Base-by-base conservation (phyloP, 2,113 vertebrate species). In the Grammomys surdaster region DNA sequence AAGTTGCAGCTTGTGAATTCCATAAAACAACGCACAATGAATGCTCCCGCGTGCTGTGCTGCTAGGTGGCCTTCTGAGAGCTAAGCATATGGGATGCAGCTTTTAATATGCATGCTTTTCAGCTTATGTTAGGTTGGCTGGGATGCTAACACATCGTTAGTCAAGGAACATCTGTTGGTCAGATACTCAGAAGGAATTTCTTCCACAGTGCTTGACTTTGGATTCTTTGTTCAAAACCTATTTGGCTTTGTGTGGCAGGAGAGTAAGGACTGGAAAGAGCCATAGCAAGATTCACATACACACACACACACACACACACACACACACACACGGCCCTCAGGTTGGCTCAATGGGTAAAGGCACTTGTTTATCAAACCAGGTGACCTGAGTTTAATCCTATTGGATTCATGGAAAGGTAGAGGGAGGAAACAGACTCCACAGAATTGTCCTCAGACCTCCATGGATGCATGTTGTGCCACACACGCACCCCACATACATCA, bases 31-130 rank as follows among this genome's bases (percentile, higher is more conserved):
- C 75, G 14, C 22, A 16, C 26, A 17, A 5, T 12, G 8, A 28
- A 13, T 6, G 16, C 60, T 43, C 28, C 8, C 51, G 22, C 0
- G 0, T 7, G 16, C 82, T 22, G 22, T 13, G 40, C 19, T 9
- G 24, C 14, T 6, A 8, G 40, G 0, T 7, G n/a, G 28, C 7
- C 28, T 26, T 14, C 31, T 12, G 6, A 0, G 26, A 28, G 14
- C 10, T 20, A n/a, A 17, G 40, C 36, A n/a, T 4, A 20, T 36
- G 24, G 14, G 51, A 80, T 58, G 8, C n/a, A 20, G 10, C 1
- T 19, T 81, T 58, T 28, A 24, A 81, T 5, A 2, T 11, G 31
- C 28, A 3, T 10, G 26, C 17, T 73, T 73, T 81, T 63, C 51
- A 63, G 20, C 5, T 36, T 81, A 26, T 0, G 9, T 7, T 33